Conservation (phyloP, 2,797 vertebrate genomes). For the Onychomys torridus region DNA sequence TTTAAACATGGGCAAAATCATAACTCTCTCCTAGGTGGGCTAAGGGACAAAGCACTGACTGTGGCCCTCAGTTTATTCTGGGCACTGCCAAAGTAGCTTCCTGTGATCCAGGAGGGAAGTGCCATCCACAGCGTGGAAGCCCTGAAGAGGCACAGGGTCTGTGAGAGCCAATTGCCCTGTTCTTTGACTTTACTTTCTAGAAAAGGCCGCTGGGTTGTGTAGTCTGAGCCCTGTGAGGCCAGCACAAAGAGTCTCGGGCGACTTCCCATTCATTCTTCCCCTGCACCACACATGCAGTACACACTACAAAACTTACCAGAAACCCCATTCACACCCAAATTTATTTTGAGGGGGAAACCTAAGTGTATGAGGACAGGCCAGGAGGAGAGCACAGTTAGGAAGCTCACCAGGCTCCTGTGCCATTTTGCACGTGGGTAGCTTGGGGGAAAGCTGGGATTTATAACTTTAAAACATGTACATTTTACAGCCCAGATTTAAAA, state of each 20-base stretch:
- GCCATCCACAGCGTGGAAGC: background rate
- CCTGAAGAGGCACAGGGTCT: background rate
- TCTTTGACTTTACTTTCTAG: background rate
- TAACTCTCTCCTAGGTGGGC: background rate
- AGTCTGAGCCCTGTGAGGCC: background rate
- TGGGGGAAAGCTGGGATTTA: slow-evolving; percentile 45
- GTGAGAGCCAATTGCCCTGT: background rate
- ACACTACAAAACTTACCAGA: background rate
- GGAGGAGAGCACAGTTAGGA: background rate
- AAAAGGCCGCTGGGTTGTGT: background rate
- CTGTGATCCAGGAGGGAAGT: background rate
- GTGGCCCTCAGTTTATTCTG: background rate
- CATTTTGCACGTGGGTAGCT: slow-evolving; percentile 47
- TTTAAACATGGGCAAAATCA: background rate
- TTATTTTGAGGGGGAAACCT: slow-evolving; percentile 19
- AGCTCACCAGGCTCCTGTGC: background rate
- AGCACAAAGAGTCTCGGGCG: background rate
- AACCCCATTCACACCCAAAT: background rate
- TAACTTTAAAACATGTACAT: slow-evolving; percentile 72
- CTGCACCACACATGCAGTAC: background rate
- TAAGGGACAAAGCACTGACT: background rate
- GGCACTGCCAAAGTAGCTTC: background rate
- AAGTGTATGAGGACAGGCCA: slow-evolving; percentile 24
- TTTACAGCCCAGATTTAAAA: slow-evolving; percentile 77
- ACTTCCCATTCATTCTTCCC: background rate